phyloP scores from a whole-genome alignment of 2,113 vertebrate species.

The Mesoclemmys tuberculata region DNA sequence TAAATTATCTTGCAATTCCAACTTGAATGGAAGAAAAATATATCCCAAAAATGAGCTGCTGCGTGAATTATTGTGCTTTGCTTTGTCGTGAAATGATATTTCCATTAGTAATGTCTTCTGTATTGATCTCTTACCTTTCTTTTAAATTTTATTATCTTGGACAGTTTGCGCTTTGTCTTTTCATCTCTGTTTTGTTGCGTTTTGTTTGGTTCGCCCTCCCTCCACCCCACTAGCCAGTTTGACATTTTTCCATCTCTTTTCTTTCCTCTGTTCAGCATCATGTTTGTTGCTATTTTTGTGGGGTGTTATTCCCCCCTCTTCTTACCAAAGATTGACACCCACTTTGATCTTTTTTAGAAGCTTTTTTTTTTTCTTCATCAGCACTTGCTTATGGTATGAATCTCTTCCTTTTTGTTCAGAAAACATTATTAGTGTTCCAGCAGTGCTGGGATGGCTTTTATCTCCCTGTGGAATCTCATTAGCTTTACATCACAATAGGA shows the following conservation, averaged over 20 bases:
- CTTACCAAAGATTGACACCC: background rate
- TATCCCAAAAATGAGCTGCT: background rate
- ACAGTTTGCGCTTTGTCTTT: background rate
- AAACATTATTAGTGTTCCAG: constrained; percentile 70
- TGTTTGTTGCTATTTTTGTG: background rate
- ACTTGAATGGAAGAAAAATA: background rate
- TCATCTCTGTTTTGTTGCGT: background rate
- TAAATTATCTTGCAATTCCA: constrained; percentile 26
- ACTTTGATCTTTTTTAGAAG: constrained; percentile 58
- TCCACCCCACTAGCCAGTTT: background rate
- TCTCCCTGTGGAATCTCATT: constrained; percentile 83
- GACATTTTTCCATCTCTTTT: background rate
- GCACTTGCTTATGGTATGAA: constrained; percentile 6
- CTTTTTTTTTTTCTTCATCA: background rate
- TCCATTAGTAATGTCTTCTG: constrained; percentile 14
- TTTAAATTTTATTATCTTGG: background rate
- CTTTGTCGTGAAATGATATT: background rate
- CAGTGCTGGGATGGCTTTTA: constrained; percentile 70
- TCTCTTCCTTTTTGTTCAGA: constrained; percentile 13
- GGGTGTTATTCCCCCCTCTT: background rate
- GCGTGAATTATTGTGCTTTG: constrained; percentile 7
- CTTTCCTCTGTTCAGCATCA: background rate
- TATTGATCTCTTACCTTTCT: background rate
- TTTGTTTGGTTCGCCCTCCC: background rate
- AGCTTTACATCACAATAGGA: constrained; percentile 78